Conservation (phyloP, 2,888 invertebrate species). For the Zelleria hepariella region DNA sequence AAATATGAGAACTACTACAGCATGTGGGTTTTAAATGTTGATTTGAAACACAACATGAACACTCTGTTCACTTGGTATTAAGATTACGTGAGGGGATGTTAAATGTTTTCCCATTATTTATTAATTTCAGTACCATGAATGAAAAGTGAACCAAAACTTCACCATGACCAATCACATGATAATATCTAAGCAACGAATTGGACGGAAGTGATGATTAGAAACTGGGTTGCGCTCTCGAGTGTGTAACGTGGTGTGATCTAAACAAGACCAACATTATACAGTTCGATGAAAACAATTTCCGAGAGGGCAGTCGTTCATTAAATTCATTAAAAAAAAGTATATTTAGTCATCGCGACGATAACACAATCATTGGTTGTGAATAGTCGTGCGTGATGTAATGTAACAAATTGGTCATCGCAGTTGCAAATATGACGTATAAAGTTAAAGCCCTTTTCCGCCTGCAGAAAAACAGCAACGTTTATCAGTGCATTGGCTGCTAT, state of each 20-base stretch:
- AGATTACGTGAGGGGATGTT: background rate
- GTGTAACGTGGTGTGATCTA: no score
- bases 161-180: background rate
- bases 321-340: background rate
- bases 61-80: background rate
- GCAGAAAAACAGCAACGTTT: no score
- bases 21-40: background rate
- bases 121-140: background rate
- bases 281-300: background rate
- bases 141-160: background rate
- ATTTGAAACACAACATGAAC: background rate
- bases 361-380: no score
- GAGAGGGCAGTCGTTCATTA: background rate
- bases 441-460: background rate
- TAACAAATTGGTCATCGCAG: background rate
- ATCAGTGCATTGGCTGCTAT: no score
- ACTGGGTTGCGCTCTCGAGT: background rate
- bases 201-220: background rate
- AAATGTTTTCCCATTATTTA: background rate
- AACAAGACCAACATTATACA: no score
- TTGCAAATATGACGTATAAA: background rate
- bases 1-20: background rate
- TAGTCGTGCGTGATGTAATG: no score
- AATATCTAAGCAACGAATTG: background rate
- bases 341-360: no score